Evolutionary conservation across 2,113 vertebrate species (phyloP), one percentile per base, ranked within the genome.

Genomic region (Barnardius zonarius): DNA sequence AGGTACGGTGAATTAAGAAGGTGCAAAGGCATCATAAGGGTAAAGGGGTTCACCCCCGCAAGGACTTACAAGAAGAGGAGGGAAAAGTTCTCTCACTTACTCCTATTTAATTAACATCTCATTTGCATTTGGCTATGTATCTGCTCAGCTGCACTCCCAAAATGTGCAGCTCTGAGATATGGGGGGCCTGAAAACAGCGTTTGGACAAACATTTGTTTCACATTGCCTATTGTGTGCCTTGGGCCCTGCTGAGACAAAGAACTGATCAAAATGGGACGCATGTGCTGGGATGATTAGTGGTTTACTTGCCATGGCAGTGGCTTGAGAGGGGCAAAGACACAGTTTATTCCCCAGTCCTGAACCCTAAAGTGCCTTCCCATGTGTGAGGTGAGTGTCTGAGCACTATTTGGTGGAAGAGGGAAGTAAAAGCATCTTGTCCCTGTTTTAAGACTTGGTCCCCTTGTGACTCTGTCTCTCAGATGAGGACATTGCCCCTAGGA

Each of bases 401-500:
- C 31, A 11, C n/a, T 68, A 5, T 59, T 46, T 82, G 7, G 9
- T 43, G 6, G 55, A 78, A 79, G 8, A 79, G 11, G 7, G 51
- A 75, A 2, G 4, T 7, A 75, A 27, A 8, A 68, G 41, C 43
- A 4, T 51, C 35, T 84, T 51, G 14, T 61, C 11, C 7, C 14
- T 91, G 6, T 57, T 78, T 84, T 69, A 68, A 79, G n/a, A 48
- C 10, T 82, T 51, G 5, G 2, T 86, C 7, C 20, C 43, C 35
- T 62, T 73, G 44, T 89, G 86, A 72, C 31, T 75, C 54, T 88
- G 69, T 86, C 83, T 43, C 78, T 91, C 77, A 78, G 73, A 89
- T 89, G 76, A 95, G 55, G 61, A 79, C 83, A 89, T 77, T 70
- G 20, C 66, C 91, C 73, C 31, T 64, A 61, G 86, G 77, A 94